phyloP scores from a whole-genome alignment of 2,113 vertebrate genomes.

The Actenoides hombroni region DNA sequence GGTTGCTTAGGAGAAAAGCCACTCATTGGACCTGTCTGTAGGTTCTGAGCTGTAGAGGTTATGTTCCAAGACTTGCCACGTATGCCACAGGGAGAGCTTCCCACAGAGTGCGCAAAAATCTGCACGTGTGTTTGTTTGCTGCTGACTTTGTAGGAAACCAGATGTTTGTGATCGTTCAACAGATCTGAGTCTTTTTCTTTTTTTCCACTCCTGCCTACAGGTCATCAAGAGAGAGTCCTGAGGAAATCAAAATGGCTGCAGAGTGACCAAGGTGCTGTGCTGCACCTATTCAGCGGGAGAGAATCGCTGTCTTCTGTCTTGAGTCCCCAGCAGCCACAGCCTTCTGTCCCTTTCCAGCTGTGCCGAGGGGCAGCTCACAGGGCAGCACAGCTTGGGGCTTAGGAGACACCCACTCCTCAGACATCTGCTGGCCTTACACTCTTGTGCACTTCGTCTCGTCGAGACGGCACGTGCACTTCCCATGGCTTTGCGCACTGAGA shows the following conservation, averaged over 20 bases:
- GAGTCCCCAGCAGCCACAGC: conserved; percentile 25
- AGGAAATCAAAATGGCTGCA: conserved; percentile 68
- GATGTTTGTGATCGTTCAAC: not conserved
- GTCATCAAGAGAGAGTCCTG: conserved; percentile 65
- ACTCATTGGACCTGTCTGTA: not conserved
- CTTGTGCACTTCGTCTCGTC: not conserved
- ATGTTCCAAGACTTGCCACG: not conserved
- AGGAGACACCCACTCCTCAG: not conserved
- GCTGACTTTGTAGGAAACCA: not conserved
- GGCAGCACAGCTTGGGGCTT: not conserved
- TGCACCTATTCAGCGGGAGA: not conserved
- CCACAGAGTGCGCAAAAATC: not conserved
- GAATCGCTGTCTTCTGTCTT: not conserved
- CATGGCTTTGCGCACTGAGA: conserved; percentile 46
- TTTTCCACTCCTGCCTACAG: not conserved
- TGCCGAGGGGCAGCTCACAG: conserved; percentile 2
- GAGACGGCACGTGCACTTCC: conserved; percentile 8
- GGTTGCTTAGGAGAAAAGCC: not conserved
- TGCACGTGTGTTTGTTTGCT: not conserved
- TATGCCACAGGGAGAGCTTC: not conserved
- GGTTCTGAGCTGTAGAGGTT: not conserved
- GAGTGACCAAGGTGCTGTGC: conserved; percentile 56
- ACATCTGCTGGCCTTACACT: conserved; percentile 39
- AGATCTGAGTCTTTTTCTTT: not conserved
- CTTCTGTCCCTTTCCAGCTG: conserved; percentile 13